These are phyloP conservation scores for Andrena trimmerana DNA, from an alignment of 2,888 invertebrate genomes.

Conservation along the genomic window DNA sequence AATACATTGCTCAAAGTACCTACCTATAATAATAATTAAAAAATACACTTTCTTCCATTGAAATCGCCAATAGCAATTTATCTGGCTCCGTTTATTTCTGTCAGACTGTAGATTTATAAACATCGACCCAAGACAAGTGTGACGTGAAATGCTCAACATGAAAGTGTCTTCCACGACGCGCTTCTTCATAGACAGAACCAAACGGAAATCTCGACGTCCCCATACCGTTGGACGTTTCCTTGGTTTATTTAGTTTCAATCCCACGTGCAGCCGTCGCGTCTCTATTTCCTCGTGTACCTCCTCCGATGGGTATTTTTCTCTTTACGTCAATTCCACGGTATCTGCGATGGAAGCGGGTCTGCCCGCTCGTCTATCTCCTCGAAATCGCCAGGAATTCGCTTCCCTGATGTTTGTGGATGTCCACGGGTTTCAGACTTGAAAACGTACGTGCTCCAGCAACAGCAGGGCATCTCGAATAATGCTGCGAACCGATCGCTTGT, in stretches of 20 bases:
- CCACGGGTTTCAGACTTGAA: background rate
- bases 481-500: background rate
- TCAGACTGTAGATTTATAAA: too few relatives aligned
- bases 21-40: too few relatives aligned
- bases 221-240: background rate
- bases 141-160: background rate
- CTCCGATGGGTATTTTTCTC: background rate
- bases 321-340: background rate
- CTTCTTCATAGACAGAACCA: background rate
- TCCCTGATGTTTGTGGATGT: slow-evolving; percentile 6
- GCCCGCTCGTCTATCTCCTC: background rate
- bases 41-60: too few relatives aligned
- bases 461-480: background rate
- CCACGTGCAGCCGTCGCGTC: background rate
- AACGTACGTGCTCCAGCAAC: slow-evolving; percentile 6
- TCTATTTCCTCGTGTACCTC: background rate
- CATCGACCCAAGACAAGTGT: background rate
- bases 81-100: too few relatives aligned
- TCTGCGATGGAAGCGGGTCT: background rate
- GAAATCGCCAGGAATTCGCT: background rate
- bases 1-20: too few relatives aligned
- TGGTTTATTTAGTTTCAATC: slow-evolving; percentile 23
- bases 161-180: background rate
- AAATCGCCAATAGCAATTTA: too few relatives aligned
- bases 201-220: background rate